Percentiles rank a stretch among this genome's conserved stretches.
These are phyloP conservation scores for Lasioglossum calceatum DNA, from an alignment of 2,888 invertebrate genomes.

Conservation along the genomic window DNA sequence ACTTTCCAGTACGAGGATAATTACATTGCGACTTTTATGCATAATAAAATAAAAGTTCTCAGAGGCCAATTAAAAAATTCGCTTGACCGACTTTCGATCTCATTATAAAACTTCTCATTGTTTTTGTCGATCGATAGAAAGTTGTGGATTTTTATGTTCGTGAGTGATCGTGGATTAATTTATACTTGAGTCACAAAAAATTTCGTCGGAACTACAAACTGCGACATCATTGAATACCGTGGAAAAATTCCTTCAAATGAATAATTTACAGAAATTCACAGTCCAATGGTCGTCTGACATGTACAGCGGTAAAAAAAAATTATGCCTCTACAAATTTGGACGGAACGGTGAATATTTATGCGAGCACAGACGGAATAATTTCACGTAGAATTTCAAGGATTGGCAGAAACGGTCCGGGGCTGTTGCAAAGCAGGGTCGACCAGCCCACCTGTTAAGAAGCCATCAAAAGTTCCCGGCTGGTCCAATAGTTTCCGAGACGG, in stretches of 20 bases:
- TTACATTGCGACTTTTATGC: not conserved
- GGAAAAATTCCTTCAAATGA: not conserved
- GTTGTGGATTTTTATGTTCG: no score
- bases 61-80: no score
- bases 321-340: not conserved
- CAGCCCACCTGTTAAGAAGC: constrained; percentile 1
- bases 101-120: no score
- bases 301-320: not conserved
- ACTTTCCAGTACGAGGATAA: not conserved
- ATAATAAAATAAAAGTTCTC: not conserved
- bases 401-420: not conserved
- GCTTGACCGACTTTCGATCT: no score
- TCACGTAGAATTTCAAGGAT: not conserved
- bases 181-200: not conserved
- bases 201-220: no score
- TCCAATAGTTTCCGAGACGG: not conserved
- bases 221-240: no score
- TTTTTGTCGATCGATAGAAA: no score
- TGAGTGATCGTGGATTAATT: not conserved
- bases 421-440: not conserved
- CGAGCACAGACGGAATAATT: not conserved
- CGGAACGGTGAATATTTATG: not conserved
- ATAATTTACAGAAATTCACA: not conserved
- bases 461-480: not conserved
- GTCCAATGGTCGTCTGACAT: not conserved